These are phyloP conservation scores for Empis livida DNA, from an alignment of 2,888 invertebrate species.

Conservation along the genomic window DNA sequence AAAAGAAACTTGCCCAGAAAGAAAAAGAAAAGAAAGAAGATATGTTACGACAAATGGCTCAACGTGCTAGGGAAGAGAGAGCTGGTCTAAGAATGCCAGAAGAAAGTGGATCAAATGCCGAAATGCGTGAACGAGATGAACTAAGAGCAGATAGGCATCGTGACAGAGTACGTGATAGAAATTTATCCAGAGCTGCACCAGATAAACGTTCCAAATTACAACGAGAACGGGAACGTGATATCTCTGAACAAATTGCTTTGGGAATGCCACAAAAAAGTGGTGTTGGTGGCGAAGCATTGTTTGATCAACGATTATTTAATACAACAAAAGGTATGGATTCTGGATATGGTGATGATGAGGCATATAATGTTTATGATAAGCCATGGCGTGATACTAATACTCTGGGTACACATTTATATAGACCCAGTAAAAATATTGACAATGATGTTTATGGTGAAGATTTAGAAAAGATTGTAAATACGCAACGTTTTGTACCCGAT, in stretches of 20 bases:
- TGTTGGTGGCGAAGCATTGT: slow-evolving; percentile 65
- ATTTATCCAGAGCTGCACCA: slow-evolving; percentile 84
- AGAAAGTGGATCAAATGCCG: slow-evolving; percentile 34
- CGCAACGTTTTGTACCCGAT: slow-evolving; percentile 92
- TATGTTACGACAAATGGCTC: slow-evolving; percentile 81
- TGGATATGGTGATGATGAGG: slow-evolving; percentile 89
- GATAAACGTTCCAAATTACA: slow-evolving; percentile 85
- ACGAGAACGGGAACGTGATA: slow-evolving; percentile 86
- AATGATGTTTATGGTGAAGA: slow-evolving; percentile 87
- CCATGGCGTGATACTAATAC: slow-evolving; percentile 89
- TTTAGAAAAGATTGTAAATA: slow-evolving; percentile 75
- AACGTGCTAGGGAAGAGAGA: slow-evolving; percentile 88
- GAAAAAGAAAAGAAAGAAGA: slow-evolving; percentile 98
- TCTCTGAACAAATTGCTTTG: slow-evolving; percentile 96
- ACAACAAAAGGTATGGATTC: slow-evolving; percentile 86
- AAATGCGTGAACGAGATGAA: slow-evolving; percentile 70
- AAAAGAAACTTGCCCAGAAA: slow-evolving; percentile 91
- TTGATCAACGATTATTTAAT: slow-evolving; percentile 93
- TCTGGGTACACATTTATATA: slow-evolving; percentile 78
- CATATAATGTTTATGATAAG: slow-evolving; percentile 95
- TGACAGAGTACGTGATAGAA: slow-evolving; percentile 84
- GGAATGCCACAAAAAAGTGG: slow-evolving; percentile 78
- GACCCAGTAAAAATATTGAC: slow-evolving; percentile 78
- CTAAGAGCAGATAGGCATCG: slow-evolving; percentile 80
- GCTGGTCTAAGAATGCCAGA: slow-evolving; percentile 52